Conservation (phyloP, 2,797 vertebrate species). For the Ammospiza maritima region DNA sequence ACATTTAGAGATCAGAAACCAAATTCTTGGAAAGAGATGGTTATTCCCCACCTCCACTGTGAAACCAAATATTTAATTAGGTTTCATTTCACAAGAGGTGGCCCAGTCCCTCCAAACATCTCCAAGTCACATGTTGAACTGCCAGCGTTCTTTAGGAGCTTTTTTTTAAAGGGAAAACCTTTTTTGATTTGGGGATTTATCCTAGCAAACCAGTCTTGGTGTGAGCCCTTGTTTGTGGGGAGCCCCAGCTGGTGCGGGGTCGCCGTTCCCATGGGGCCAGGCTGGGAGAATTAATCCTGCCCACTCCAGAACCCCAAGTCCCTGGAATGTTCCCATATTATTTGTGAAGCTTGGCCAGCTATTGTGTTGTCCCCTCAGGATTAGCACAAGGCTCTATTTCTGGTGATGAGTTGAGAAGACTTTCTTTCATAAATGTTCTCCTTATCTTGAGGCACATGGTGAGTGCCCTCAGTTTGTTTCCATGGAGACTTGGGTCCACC, state of each 20-base stretch:
- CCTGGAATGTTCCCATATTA: slow-evolving; percentile 52
- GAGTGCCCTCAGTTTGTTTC: background rate
- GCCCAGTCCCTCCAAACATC: background rate
- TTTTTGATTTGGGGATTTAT: background rate
- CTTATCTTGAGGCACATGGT: background rate
- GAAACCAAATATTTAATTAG: slow-evolving; percentile 48
- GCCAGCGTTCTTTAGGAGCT: background rate
- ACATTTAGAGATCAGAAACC: background rate
- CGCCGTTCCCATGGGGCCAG: background rate
- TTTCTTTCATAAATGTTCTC: background rate
- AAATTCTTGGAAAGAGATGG: slow-evolving; percentile 44
- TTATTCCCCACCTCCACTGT: background rate
- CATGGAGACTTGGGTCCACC: background rate
- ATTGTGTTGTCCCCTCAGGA: slow-evolving; percentile 31
- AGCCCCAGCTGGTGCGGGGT: background rate
- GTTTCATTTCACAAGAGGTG: slow-evolving; percentile 44
- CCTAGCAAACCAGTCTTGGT: background rate
- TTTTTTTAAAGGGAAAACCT: background rate
- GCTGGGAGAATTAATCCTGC: background rate
- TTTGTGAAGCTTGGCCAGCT: slow-evolving; percentile 47
- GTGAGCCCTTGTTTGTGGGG: background rate
- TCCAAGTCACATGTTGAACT: slow-evolving; percentile 2
- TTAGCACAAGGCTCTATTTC: slow-evolving; percentile 31
- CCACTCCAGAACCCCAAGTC: slow-evolving; percentile 23
- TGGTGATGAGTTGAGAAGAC: slow-evolving; percentile 17